Evolutionary conservation across 2,888 invertebrate genomes (phyloP), one percentile per base, ranked within the genome.

Genomic region (Dione juno): DNA sequence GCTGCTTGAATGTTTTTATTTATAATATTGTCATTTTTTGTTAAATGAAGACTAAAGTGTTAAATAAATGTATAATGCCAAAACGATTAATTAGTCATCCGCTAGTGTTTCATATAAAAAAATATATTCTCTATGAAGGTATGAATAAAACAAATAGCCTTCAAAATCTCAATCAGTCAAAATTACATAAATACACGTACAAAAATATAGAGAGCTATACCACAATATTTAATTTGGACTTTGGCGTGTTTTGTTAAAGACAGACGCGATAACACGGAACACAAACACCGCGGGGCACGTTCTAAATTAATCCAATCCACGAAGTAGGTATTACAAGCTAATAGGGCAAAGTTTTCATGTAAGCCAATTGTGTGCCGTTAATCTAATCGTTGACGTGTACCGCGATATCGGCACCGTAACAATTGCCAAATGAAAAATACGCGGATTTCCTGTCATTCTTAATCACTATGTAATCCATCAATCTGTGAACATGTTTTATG

Each of bases 341-440:
- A 74, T 72, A 70, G 74, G 70, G 66, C 66, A 72, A 88, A 88
- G 84, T 90, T 91, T 88, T 80, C 85, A 89, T 89, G 90, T 89
- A 90, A 91, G 86, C 90, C 89, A 89, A 89, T 91, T 89, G 88
- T 89, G 82, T 85, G 84, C 82, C 80, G 84, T 83, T 90, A 91
- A 91, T 92, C 92, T 92, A 88, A 92, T 92, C 92, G 89, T 83
- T 83, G 84, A 82, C 85, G 84, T 91, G 90, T 92, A 86, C 82
- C 63, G 84, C 88, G 85, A 86, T 89, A 87, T 89, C 88, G 86
- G 74, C 67, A 72, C 66, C 73, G 84, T 84, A 86, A 88, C 90
- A 87, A 90, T 90, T 90, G 91, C 88, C 89, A 87, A 90, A 92
- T 90, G 89, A 91, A 92, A 92, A 90, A 92, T 88, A 88, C 87